Base-by-base conservation (phyloP, 64 coral and sea anemone genomes). In the Montipora foliosa region DNA sequence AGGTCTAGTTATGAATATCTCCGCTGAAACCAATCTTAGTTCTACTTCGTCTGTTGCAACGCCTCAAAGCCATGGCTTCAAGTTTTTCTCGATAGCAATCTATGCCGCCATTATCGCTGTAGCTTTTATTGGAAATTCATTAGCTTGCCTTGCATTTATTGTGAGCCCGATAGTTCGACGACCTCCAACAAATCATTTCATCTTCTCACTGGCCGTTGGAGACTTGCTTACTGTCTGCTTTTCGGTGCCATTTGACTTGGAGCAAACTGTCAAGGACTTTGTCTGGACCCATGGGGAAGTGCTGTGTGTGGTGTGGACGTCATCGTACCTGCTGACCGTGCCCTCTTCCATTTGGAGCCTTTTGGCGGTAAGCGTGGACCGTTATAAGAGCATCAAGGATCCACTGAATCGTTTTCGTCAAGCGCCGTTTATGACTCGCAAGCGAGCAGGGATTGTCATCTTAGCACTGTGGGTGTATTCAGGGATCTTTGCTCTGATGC, bases 281-380 rank as follows among this genome's bases (percentile, higher is more conserved):
- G 25, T 50, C 44, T 98, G 96, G 96, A 11, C 47, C 15, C 96
- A 98, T n/a, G 96, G 96, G 3, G 82, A 76, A 29, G 70, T 80
- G 25, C 67, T 87, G 19, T 98, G 96, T 29, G 21, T 73, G 6
- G 61, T 94, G 19, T 98, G 96, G 96, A 95, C 96, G 44, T 88
- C 96, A 51, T 71, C 91, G 11, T 98, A 98, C 25, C 84, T 98
- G 4, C 76, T 98, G 49, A 93, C 70, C 8, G 96, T 98, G 44
- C 96, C 96, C 45, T 88, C 96, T 9, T 95, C 96, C 7, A 94
- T 98, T 76, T 89, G 88, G 89, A 97, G 82, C 78, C 93, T 97
- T 3, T 75, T 97, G n/a, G 96, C 93, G 8, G 93, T 97, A 66
- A 97, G 96, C 80, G 87, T 97, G 5, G 96, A 97, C 67, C 89